Percentiles rank a stretch among this genome's conserved stretches.
Evolutionary conservation across 2,888 invertebrate genomes (phyloP).

Genomic region (Nesidiocoris tenuis): DNA sequence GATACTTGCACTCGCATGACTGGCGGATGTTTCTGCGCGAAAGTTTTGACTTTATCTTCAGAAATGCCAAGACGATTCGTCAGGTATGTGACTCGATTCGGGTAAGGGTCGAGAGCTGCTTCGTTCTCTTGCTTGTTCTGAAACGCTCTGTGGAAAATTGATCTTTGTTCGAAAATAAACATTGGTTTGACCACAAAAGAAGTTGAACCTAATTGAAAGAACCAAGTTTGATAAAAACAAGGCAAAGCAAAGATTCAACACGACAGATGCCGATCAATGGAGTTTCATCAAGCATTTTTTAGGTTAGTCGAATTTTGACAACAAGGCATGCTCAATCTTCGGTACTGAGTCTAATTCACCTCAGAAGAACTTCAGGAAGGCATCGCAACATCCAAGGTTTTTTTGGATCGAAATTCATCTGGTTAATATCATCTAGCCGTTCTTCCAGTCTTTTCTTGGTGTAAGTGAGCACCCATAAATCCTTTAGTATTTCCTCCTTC

Average conservation of each 20-base stretch:
- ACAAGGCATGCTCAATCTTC: too few species aligned
- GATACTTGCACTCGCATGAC: constrained; percentile 55
- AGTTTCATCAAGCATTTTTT: too few species aligned
- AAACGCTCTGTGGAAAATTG: constrained; percentile 55
- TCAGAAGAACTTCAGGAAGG: constrained; percentile 60
- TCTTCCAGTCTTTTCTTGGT: constrained; percentile 59
- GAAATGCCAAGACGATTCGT: constrained; percentile 55
- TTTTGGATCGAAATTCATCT: constrained; percentile 58
- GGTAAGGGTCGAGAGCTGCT: constrained; percentile 54
- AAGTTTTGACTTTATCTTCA: constrained; percentile 52
- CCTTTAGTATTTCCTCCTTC: constrained; percentile 60
- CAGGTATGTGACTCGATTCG: constrained; percentile 55
- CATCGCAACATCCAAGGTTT: constrained; percentile 70
- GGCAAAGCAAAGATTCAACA: too few species aligned
- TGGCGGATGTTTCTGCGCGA: constrained; percentile 55
- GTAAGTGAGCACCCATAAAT: constrained; percentile 66
- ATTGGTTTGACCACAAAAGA: too few species aligned
- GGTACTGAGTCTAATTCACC: too few species aligned
- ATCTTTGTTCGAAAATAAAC: too few species aligned
- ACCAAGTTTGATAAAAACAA: too few species aligned
- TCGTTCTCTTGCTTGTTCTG: constrained; percentile 54
- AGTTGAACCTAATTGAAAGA: too few species aligned
- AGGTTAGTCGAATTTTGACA: too few species aligned
- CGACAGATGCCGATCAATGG: too few species aligned
- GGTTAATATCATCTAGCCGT: constrained; percentile 58